These are phyloP conservation scores for Campopleginae sp. DNA, from an alignment of 2,888 invertebrate species.

Conservation along the genomic window DNA sequence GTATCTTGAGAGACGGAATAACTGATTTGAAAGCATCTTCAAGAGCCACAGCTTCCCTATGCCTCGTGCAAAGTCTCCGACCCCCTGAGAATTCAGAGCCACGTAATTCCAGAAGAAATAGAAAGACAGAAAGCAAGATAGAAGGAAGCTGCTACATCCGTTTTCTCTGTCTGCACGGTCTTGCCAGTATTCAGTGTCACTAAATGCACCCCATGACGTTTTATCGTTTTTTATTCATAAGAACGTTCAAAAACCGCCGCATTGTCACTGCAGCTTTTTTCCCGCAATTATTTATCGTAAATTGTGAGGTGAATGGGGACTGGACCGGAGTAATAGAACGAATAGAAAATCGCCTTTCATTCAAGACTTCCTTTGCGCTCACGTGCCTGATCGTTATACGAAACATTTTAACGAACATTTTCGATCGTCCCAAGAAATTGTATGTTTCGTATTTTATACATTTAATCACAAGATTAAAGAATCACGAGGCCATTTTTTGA, in stretches of 20 bases:
- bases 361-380: neutral
- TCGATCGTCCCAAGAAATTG: neutral
- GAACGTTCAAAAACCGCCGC: conserved; percentile 28
- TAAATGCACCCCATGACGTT: conserved; percentile 7
- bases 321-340: neutral
- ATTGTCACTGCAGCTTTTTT: conserved; percentile 18
- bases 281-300: conserved; percentile 39
- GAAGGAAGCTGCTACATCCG: neutral
- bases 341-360: neutral
- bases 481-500: neutral
- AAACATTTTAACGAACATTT: neutral
- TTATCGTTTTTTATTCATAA: conserved; percentile 3
- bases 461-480: neutral
- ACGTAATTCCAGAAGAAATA: conserved; percentile 49
- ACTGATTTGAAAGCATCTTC: conserved; percentile 77
- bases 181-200: neutral
- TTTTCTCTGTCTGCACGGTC: neutral
- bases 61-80: conserved; percentile 37
- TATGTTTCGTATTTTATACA: neutral
- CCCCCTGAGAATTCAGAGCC: conserved; percentile 55
- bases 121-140: conserved; percentile 26
- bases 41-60: conserved; percentile 67
- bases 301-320: conserved; percentile 21
- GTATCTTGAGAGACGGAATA: conserved; percentile 67
- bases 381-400: neutral